Evolutionary conservation across 2,113 vertebrate species (phyloP), one percentile per base, ranked within the genome.

Genomic region (Gasterosteus aculeatus): DNA sequence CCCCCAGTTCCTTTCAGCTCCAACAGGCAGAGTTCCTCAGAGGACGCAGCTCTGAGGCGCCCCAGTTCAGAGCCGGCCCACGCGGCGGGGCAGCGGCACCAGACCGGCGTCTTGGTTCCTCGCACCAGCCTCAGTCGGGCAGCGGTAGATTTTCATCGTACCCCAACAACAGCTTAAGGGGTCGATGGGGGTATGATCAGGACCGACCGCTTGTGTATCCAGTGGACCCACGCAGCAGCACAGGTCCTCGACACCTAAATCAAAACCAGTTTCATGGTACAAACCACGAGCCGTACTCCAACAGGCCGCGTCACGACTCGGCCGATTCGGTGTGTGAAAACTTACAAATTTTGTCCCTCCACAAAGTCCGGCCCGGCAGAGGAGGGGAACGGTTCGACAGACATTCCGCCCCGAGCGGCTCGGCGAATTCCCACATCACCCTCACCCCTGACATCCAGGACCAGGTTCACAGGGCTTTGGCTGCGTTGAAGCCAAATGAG

Each of bases 1-100:
- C 22, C 19, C 77, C 72, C 6, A 77, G 64, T 78, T 88, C 85
- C 26, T 91, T 93, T 72, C 82, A 66, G 31, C 38, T 74, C 35
- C 91, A 91, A 65, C 96, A 96, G 85, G 74, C 86, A 67, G 91
- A 92, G 11, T 95, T 96, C 64, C 92, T 96, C 1, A 68, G 81
- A 31, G 95, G 95, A 31, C 88, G 41, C 39, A 70, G 64, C 44
- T 0, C 81, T 0, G 93, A 94, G 59, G 94, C 91, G 0, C 94
- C 95, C 0, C 87, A 87, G 10, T 94, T 69, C 61, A 68, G 57
- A 64, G 4, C 5, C 14, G 41, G 57, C 67, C 59, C 10, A 7
- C 68, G 16, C 58, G 81, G 80, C 58, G 72, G 73, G 0, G 72
- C 46, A 29, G 57, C 15, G 33, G 2, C 1, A 0, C 3, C 31